Evolutionary conservation across 2,797 vertebrate genomes (phyloP).

Genomic region (Falco naumanni): DNA sequence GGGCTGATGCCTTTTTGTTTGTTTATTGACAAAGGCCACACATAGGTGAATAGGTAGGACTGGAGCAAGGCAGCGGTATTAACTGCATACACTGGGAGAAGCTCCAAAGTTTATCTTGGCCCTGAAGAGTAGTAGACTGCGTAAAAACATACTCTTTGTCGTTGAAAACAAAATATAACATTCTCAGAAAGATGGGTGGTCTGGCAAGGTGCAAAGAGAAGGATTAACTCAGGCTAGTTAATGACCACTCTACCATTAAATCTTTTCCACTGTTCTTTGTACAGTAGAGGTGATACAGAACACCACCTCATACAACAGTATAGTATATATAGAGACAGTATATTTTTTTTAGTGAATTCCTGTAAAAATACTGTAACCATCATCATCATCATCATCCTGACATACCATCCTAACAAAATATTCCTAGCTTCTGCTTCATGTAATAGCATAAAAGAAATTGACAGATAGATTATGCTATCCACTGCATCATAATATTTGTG

Average conservation of each 20-base stretch:
- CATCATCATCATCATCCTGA: neutral
- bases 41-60: neutral
- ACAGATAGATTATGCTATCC: accelerated
- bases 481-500: neutral
- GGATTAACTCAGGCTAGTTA: neutral
- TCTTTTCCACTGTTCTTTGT: neutral
- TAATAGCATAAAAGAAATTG: neutral
- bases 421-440: neutral
- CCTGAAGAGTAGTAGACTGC: neutral
- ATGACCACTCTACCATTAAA: neutral
- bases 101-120: neutral
- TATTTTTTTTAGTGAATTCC: neutral
- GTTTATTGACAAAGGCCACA: neutral
- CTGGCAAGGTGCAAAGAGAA: neutral
- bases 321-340: neutral
- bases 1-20: neutral
- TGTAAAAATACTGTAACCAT: neutral
- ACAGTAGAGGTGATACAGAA: neutral
- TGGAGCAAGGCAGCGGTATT: neutral
- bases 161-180: neutral
- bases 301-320: neutral
- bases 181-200: neutral
- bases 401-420: neutral
- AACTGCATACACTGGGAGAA: neutral
- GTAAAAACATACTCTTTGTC: neutral